Conservation (phyloP, 2,888 invertebrate species). For the Nephrocerus scutellatus region DNA sequence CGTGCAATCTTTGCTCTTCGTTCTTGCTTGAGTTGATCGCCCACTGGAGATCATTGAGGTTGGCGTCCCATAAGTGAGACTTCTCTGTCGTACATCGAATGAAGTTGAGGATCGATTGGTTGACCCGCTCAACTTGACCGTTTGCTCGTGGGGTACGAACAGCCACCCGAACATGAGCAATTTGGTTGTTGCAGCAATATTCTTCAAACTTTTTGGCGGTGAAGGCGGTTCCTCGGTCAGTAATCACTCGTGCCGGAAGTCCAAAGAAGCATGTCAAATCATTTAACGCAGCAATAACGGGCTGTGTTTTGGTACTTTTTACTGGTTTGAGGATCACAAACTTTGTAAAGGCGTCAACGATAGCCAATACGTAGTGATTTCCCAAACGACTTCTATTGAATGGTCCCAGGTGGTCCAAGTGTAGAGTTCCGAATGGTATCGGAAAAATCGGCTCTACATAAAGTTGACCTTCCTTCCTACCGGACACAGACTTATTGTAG, state of each 20-base stretch:
- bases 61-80: no score
- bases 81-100: background rate
- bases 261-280: background rate
- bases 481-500: background rate
- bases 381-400: slow-evolving; percentile 9
- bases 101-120: background rate
- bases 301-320: background rate
- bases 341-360: slow-evolving; percentile 14
- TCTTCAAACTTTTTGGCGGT: background rate
- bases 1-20: no score
- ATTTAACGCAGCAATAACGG: no score
- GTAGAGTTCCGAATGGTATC: background rate
- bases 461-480: background rate
- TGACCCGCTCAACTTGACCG: no score
- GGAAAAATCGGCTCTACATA: background rate
- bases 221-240: slow-evolving; percentile 12
- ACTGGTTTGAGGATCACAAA: background rate
- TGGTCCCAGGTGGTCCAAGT: background rate
- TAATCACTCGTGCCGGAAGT: background rate
- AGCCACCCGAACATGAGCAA: background rate
- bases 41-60: no score
- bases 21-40: no score
- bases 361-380: slow-evolving; percentile 12
- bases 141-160: slow-evolving; percentile 1
- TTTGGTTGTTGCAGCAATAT: no score